Percentiles rank a stretch among this genome's conserved stretches.
phyloP scores from a whole-genome alignment of 2,888 invertebrate genomes.

The Notocelia uddmanniana region DNA sequence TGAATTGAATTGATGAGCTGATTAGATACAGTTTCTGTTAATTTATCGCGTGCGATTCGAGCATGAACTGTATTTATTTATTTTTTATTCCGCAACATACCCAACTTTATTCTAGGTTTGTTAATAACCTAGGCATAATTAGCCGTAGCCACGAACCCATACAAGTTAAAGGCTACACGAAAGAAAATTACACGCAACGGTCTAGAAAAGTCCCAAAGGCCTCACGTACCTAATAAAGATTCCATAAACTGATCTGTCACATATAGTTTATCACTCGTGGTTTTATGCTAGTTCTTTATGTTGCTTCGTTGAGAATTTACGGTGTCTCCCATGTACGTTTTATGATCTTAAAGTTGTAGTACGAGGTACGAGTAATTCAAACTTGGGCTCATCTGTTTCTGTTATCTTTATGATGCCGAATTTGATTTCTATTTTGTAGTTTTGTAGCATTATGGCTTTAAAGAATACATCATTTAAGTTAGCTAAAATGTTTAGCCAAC shows the following conservation, averaged over 20 bases:
- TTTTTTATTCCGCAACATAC: neutral
- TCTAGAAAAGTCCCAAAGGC: slow-evolving; percentile 18
- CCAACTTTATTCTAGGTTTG: slow-evolving; percentile 2
- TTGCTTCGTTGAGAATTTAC: slow-evolving; percentile 18
- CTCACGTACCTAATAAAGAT: slow-evolving; percentile 44
- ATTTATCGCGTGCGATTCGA: neutral
- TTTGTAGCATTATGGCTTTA: neutral
- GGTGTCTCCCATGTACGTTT: slow-evolving; percentile 21
- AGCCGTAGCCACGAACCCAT: slow-evolving; percentile 19
- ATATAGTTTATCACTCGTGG: slow-evolving; percentile 31
- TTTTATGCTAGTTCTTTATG: slow-evolving; percentile 31
- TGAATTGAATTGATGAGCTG: slow-evolving; percentile 29
- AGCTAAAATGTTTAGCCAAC: neutral
- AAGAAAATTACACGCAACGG: slow-evolving; percentile 28
- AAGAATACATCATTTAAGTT: neutral
- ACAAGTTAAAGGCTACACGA: slow-evolving; percentile 17
- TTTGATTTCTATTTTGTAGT: slow-evolving; percentile 2
- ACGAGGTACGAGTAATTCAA: slow-evolving; percentile 5
- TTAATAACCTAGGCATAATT: slow-evolving; percentile 14
- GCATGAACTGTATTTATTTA: no score
- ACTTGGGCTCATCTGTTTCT: slow-evolving; percentile 19
- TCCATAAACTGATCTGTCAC: slow-evolving; percentile 38
- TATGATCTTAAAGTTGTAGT: slow-evolving; percentile 26
- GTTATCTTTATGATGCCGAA: neutral
- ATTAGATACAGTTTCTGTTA: slow-evolving; percentile 24